Percentiles rank a stretch among this genome's conserved stretches.
Evolutionary conservation across 2,888 invertebrate genomes (phyloP).

Genomic region (Halocaridina rubra): DNA sequence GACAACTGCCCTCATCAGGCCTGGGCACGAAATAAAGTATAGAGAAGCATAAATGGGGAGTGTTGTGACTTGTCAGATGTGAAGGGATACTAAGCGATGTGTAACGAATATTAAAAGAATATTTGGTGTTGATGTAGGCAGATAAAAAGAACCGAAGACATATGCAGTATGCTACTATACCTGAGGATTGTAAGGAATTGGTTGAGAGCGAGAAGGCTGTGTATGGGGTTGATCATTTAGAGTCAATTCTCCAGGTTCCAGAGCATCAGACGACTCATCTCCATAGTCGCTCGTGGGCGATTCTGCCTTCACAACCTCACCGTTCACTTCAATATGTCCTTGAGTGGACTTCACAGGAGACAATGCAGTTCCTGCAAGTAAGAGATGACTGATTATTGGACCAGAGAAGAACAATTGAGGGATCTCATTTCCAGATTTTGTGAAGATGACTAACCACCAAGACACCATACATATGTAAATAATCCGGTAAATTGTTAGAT

Average conservation of each 20-base stretch:
- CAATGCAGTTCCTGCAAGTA: slow-evolving; percentile 55
- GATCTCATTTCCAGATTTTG: no score
- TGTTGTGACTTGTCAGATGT: no score
- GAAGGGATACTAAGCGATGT: no score
- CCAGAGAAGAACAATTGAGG: no score
- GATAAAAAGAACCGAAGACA: neutral
- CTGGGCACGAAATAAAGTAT: neutral
- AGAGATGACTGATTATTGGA: no score
- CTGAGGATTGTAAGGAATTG: slow-evolving; percentile 60
- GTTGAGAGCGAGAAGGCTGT: slow-evolving; percentile 42
- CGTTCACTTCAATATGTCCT: neutral
- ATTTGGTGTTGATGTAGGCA: no score
- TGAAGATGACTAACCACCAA: no score
- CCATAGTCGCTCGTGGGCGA: slow-evolving; percentile 63
- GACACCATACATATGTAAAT: no score
- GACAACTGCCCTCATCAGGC: no score
- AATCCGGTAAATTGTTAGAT: no score
- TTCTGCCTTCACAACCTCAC: slow-evolving; percentile 57
- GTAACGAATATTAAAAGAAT: no score
- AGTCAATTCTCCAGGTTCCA: slow-evolving; percentile 44
- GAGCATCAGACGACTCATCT: slow-evolving; percentile 42
- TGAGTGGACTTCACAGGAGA: slow-evolving; percentile 52
- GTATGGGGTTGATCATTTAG: slow-evolving; percentile 53
- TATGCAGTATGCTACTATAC: neutral
- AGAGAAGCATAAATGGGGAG: neutral